Percentiles rank a stretch among this genome's conserved stretches.
These are phyloP conservation scores for Troides oblongomaculatus DNA, from an alignment of 2,888 invertebrate genomes.

Conservation along the genomic window DNA sequence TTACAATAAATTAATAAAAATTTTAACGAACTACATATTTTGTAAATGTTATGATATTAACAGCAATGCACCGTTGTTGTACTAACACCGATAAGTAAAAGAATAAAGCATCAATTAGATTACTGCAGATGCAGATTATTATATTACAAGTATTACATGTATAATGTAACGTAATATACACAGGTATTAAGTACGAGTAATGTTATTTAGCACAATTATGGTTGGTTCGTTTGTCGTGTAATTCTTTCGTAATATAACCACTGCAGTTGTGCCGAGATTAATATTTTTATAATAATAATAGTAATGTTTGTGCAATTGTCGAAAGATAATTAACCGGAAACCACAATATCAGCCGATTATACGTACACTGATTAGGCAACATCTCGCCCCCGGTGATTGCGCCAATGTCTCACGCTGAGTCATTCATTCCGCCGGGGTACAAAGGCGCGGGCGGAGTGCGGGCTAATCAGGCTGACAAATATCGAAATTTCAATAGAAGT, in stretches of 20 bases:
- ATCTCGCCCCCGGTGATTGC: conserved; percentile 48
- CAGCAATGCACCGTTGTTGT: background rate
- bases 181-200: no score
- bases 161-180: no score
- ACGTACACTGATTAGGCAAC: conserved; percentile 26
- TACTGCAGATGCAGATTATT: no score
- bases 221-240: background rate
- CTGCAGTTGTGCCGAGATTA: background rate
- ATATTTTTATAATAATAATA: conserved; percentile 7
- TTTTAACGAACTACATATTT: background rate
- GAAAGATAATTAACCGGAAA: conserved; percentile 33
- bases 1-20: background rate
- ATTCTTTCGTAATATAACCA: background rate
- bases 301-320: conserved; percentile 11
- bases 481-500: conserved; percentile 68
- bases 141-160: no score
- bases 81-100: no score
- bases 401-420: conserved; percentile 64
- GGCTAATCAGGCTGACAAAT: conserved; percentile 79
- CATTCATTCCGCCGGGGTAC: conserved; percentile 57
- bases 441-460: conserved; percentile 51
- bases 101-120: no score
- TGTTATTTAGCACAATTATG: background rate
- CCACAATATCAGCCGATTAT: conserved; percentile 33
- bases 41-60: background rate